Evolutionary conservation across 2,888 invertebrate species (phyloP).

Genomic region (Geotrupes spiniger): DNA sequence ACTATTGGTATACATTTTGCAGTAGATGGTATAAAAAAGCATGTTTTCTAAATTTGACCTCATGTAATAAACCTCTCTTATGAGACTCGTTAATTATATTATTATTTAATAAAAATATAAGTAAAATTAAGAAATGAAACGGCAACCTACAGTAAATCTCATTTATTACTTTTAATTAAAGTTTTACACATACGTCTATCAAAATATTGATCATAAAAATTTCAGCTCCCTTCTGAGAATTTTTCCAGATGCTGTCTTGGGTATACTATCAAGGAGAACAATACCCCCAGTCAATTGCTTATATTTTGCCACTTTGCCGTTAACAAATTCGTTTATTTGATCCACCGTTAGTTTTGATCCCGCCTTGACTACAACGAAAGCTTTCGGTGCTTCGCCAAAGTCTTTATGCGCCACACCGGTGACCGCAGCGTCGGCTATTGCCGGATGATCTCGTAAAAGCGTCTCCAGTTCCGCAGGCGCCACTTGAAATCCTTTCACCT

Average conservation of each 20-base stretch:
- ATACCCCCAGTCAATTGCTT: constrained; percentile 65
- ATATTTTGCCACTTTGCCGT: constrained; percentile 68
- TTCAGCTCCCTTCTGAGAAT: constrained; percentile 54
- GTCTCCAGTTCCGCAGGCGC: constrained; percentile 87
- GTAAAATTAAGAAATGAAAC: too few species aligned
- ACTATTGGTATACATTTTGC: too few species aligned
- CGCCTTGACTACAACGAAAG: constrained; percentile 63
- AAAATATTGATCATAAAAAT: constrained; percentile 17
- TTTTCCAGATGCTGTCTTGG: constrained; percentile 61
- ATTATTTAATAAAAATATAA: too few species aligned
- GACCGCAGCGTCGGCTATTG: constrained; percentile 78
- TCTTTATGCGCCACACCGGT: constrained; percentile 68
- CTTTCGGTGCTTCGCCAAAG: constrained; percentile 74
- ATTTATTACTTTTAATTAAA: too few species aligned
- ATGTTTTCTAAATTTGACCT: too few species aligned
- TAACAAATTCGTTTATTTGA: constrained; percentile 62
- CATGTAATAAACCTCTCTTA: too few species aligned
- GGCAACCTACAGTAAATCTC: too few species aligned
- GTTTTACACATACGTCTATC: too few species aligned
- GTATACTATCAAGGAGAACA: constrained; percentile 55
- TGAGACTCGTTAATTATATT: too few species aligned
- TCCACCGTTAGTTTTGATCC: constrained; percentile 49
- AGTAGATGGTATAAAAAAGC: too few species aligned
- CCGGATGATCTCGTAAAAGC: constrained; percentile 67
- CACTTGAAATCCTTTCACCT: constrained; percentile 65